Conservation (phyloP, 1,140 invertebrate species). For the Rhizoglyphus robini region DNA sequence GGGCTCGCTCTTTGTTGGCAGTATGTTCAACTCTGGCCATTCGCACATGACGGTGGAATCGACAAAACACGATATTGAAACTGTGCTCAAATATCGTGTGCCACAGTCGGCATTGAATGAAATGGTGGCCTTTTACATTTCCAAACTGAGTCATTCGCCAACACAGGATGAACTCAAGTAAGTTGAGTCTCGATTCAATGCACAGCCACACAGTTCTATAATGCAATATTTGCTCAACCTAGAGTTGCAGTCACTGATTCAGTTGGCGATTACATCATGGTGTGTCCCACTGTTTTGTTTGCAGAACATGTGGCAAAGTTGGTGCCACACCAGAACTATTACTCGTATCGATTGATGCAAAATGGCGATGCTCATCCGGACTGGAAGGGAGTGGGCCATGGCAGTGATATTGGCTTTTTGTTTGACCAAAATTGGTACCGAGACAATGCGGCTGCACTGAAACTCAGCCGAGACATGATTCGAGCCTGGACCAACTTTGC, state of each 20-base stretch:
- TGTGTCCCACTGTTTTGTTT: background rate
- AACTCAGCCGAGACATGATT: constrained; percentile 24
- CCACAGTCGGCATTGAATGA: no score
- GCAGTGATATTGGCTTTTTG: background rate
- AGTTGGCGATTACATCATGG: background rate
- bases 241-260: background rate
- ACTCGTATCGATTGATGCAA: background rate
- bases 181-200: background rate
- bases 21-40: no score
- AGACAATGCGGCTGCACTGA: constrained; percentile 20
- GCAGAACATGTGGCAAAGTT: background rate
- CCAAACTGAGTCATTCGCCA: background rate
- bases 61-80: no score
- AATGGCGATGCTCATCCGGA: no score
- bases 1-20: no score
- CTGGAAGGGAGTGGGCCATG: background rate
- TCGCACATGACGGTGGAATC: no score
- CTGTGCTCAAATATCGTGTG: no score
- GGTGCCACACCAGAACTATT: background rate
- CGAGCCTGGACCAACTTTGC: constrained; percentile 25
- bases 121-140: background rate
- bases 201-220: background rate
- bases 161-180: no score
- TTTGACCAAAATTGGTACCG: background rate
- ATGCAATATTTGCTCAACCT: background rate